A percentile compares a stretch with the other conserved stretches of the same genome.
These are phyloP conservation scores for Crotalus viridis DNA, from an alignment of 2,113 vertebrate genomes.

Conservation along the genomic window DNA sequence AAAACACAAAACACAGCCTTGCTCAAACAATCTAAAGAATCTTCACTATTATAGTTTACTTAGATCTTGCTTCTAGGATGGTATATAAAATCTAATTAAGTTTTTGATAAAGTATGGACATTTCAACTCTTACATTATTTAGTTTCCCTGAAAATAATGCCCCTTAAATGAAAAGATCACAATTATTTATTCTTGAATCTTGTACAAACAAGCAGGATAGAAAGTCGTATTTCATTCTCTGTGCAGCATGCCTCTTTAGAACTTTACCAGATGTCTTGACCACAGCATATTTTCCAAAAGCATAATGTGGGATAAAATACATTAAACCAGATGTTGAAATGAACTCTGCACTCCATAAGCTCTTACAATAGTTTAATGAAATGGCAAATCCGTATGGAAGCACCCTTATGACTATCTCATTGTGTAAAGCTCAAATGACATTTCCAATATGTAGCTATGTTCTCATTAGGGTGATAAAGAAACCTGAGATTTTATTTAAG, in stretches of 20 bases:
- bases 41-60: not conserved
- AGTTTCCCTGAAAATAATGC: conserved; percentile 25
- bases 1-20: not conserved
- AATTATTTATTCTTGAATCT: not conserved
- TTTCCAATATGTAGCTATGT: too few species aligned
- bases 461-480: not conserved
- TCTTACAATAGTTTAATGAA: conserved; percentile 16
- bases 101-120: conserved; percentile 10
- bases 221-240: conserved; percentile 14
- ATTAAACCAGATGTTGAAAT: conserved; percentile 57
- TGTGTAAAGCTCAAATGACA: not conserved
- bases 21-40: not conserved
- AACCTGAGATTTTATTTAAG: not conserved
- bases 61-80: not conserved
- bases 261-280: conserved; percentile 49
- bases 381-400: not conserved
- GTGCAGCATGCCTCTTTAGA: conserved; percentile 44
- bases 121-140: conserved; percentile 13
- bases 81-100: conserved; percentile 1
- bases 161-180: not conserved
- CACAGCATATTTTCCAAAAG: conserved; percentile 65
- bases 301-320: conserved; percentile 51
- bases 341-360: conserved; percentile 45
- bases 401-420: not conserved
- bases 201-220: conserved; percentile 16